Conservation (phyloP, 1,140 invertebrate genomes). For the Babylonia areolata region DNA sequence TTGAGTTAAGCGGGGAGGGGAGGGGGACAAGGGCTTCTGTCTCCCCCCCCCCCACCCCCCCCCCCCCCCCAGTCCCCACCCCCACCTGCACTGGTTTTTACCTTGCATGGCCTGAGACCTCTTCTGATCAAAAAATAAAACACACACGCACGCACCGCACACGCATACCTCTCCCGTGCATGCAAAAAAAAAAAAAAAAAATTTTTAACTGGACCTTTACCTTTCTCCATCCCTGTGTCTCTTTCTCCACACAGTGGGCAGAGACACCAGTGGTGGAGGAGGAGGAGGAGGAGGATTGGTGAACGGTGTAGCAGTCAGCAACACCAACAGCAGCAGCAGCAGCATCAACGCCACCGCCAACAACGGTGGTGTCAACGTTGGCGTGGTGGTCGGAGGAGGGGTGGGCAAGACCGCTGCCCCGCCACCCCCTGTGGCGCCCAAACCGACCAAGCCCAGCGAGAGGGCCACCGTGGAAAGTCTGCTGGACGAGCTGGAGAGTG, state of each 20-base stretch:
- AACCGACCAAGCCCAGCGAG: constrained; percentile 54
- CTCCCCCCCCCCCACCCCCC: not conserved
- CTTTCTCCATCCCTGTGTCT: not conserved
- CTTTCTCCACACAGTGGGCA: not conserved
- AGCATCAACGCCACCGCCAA: too few species aligned
- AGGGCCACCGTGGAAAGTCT: constrained; percentile 87
- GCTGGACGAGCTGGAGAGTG: constrained; percentile 85
- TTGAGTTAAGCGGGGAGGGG: too few species aligned
- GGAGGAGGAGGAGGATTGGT: constrained; percentile 30
- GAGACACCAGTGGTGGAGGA: constrained; percentile 1
- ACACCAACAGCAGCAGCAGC: constrained; percentile 3
- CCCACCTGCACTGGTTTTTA: not conserved
- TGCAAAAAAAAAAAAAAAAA: not conserved
- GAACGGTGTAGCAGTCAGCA: constrained; percentile 35
- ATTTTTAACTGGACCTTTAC: not conserved
- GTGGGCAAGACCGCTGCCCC: too few species aligned
- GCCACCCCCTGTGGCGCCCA: constrained; percentile 68
- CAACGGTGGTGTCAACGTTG: constrained; percentile 2
- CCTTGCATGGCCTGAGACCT: too few species aligned
- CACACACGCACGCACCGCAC: too few species aligned
- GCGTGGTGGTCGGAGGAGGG: constrained; percentile 40
- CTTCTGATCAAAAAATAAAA: too few species aligned
- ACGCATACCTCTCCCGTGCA: not conserved
- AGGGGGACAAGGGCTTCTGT: not conserved
- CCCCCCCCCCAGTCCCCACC: not conserved